Conservation (phyloP, 2,113 vertebrate species). For the Megaleporinus macrocephalus region DNA sequence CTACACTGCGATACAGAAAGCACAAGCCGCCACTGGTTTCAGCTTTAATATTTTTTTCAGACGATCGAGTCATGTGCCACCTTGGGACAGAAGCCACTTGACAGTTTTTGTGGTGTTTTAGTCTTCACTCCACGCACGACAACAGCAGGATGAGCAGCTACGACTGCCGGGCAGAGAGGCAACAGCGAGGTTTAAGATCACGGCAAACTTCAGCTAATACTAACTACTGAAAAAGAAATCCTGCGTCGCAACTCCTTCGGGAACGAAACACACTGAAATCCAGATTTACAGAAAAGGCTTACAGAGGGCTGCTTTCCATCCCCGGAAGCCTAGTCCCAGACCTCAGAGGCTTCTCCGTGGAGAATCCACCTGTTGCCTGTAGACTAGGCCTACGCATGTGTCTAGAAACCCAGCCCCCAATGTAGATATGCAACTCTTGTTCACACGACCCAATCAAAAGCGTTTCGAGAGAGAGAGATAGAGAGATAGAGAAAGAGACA, state of each 20-base stretch:
- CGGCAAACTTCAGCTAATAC: slow-evolving; percentile 32
- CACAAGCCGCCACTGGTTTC: slow-evolving; percentile 59
- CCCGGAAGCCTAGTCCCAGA: background rate
- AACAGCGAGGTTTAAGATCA: slow-evolving; percentile 71
- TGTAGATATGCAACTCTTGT: background rate
- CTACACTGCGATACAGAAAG: slow-evolving; percentile 71
- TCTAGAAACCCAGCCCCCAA: background rate
- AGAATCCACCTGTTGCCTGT: background rate
- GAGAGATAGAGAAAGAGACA: background rate
- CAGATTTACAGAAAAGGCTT: background rate
- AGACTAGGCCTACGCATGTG: background rate
- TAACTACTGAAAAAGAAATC: background rate
- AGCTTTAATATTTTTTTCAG: slow-evolving; percentile 63
- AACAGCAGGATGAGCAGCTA: slow-evolving; percentile 67
- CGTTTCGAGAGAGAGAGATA: background rate
- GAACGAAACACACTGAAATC: background rate
- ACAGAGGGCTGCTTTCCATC: background rate
- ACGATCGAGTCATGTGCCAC: slow-evolving; percentile 70
- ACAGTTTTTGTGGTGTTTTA: slow-evolving; percentile 63
- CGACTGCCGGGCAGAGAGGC: slow-evolving; percentile 64
- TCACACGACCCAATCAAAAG: background rate
- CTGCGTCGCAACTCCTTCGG: background rate
- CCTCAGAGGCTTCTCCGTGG: background rate
- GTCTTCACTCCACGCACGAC: slow-evolving; percentile 72
- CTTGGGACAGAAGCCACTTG: slow-evolving; percentile 79